Conservation (phyloP, 35 echinoderm and acorn worm species). For the Heliocidaris tuberculata region DNA sequence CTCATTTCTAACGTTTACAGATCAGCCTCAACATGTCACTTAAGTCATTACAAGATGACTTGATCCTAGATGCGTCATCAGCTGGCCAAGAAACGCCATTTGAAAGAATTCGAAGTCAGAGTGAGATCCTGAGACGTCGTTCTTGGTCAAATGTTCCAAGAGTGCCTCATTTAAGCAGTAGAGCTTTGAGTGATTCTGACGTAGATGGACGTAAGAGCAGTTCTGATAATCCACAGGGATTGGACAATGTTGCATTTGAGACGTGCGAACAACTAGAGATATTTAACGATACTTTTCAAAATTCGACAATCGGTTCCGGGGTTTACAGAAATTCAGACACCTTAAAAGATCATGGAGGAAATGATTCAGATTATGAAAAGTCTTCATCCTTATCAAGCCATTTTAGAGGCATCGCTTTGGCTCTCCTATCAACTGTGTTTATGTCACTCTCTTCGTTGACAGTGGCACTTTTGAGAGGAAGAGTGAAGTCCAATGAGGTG, state of each 20-base stretch:
- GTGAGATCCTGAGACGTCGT: not conserved
- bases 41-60: too few species aligned
- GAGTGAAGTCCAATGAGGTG: conserved; percentile 21
- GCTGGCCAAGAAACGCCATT: too few species aligned
- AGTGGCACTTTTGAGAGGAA: not conserved
- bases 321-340: not conserved
- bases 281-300: not conserved
- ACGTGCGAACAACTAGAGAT: not conserved
- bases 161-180: not conserved
- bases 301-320: not conserved
- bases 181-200: not conserved
- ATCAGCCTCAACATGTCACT: too few species aligned
- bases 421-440: not conserved
- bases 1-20: too few species aligned
- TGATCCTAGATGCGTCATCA: too few species aligned
- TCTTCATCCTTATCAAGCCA: not conserved
- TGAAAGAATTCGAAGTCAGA: not conserved
- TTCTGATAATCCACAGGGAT: not conserved
- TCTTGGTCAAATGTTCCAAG: not conserved
- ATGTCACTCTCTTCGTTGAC: not conserved
- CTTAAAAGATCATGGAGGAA: not conserved
- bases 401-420: not conserved
- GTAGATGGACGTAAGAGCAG: not conserved
- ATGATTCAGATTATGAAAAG: not conserved
- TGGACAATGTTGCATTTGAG: not conserved